Evolutionary conservation across 2,113 vertebrate species (phyloP), one percentile per base, ranked within the genome.

Genomic region (Jaculus jaculus): DNA sequence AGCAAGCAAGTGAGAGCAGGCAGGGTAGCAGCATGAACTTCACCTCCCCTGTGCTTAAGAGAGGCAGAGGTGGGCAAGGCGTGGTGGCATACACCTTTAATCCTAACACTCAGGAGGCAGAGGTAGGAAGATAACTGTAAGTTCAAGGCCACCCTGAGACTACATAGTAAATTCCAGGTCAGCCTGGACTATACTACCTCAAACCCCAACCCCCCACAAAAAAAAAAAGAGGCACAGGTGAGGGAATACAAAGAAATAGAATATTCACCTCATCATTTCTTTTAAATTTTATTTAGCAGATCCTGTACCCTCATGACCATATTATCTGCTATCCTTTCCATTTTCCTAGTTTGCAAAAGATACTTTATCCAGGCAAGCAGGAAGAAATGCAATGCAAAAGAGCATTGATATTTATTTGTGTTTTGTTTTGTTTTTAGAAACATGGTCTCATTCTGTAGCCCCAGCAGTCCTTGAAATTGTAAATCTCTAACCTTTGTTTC

Each of bases 211-310:
- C 42, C 42, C 42, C 42, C 42, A 5, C 42, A 5, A 8, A 5
- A 47, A 47, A 47, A 47, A 47, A 47, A 47, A 47, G 9, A 15
- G 5, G 28, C 6, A 37, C 42, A 47, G 8, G 42, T 11, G 34
- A 54, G 68, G 24, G 37, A 28, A 23, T 63, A 54, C 61, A 37
- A 85, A 47, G 51, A 69, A 77, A 72, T n/a, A 24, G 32, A 63
- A 47, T 3, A 81, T n/a, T 54, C 63, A 72, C 16, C 58, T 68
- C n/a, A 47, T 72, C 54, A 42, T 24, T 72, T 34, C 54, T 74
- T 82, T 82, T 21, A 73, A 80, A 51, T 39, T 66, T 6, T 32
- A 61, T 68, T 34, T 79, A 34, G 87, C 83, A 87, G 47, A 71
- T 15, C 26, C 9, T 54, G 17, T n/a, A 72, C 21, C 26, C 75